These are phyloP conservation scores for Cerastoderma edule DNA, from an alignment of 2,888 invertebrate species.

Conservation along the genomic window DNA sequence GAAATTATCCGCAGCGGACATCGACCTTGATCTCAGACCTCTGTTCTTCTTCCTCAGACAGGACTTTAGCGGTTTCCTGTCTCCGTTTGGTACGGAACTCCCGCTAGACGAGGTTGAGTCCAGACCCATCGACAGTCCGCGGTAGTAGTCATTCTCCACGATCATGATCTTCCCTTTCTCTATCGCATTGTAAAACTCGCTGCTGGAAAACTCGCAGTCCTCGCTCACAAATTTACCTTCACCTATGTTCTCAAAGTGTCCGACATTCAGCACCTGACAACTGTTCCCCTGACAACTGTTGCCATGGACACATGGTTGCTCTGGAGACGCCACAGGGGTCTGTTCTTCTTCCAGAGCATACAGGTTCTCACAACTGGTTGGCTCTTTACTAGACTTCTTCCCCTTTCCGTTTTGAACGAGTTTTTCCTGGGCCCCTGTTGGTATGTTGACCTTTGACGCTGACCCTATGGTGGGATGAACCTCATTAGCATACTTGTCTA, in stretches of 20 bases:
- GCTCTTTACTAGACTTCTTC: slow-evolving; percentile 34
- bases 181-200: slow-evolving; percentile 50
- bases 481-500: slow-evolving; percentile 67
- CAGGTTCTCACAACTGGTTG: slow-evolving; percentile 60
- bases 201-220: slow-evolving; percentile 42
- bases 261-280: slow-evolving; percentile 10
- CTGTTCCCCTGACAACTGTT: slow-evolving; percentile 30
- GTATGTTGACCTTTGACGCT: slow-evolving; percentile 42
- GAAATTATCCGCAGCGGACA: slow-evolving; percentile 70
- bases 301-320: slow-evolving; percentile 61
- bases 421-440: slow-evolving; percentile 31
- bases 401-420: slow-evolving; percentile 33
- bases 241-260: slow-evolving; percentile 18
- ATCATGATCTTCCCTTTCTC: slow-evolving; percentile 52
- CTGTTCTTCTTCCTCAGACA: slow-evolving; percentile 73
- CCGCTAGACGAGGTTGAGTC: slow-evolving; percentile 67
- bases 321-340: slow-evolving; percentile 71
- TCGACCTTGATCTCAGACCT: slow-evolving; percentile 69
- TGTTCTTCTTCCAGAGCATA: slow-evolving; percentile 74
- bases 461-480: slow-evolving; percentile 49
- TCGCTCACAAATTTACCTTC: slow-evolving; percentile 27
- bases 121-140: slow-evolving; percentile 47
- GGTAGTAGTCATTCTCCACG: slow-evolving; percentile 44
- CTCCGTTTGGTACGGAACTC: slow-evolving; percentile 64
- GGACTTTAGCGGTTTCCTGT: slow-evolving; percentile 78